Evolutionary conservation across 1,140 invertebrate species (phyloP).

Genomic region (Paraescarpia echinospica): DNA sequence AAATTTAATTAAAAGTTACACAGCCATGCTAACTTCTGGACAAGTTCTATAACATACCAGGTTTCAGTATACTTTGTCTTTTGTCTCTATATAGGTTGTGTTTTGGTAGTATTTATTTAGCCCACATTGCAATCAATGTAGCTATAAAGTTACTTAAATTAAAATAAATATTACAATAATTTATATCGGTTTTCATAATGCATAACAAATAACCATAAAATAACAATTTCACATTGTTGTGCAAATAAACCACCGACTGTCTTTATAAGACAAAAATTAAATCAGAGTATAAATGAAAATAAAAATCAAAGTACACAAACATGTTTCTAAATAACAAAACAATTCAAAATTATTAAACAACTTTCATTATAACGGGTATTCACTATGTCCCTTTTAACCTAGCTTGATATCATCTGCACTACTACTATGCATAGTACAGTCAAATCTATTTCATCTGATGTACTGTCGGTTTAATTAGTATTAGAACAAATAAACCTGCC

Average conservation of each 20-base stretch:
- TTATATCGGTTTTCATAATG: background rate
- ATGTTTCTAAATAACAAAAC: no score
- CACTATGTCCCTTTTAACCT: no score
- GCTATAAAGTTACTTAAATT: background rate
- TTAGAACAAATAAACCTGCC: no score
- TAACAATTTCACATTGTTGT: background rate
- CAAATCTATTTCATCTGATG: background rate
- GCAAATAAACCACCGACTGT: background rate
- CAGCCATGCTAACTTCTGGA: no score
- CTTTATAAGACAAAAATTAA: background rate
- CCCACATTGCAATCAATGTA: background rate
- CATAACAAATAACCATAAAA: background rate
- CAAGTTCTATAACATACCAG: background rate
- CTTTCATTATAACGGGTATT: no score
- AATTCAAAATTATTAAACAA: no score
- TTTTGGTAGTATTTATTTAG: background rate
- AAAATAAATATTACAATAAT: background rate
- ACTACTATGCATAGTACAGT: background rate
- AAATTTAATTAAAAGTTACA: background rate
- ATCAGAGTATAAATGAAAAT: background rate
- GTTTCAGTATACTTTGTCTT: background rate
- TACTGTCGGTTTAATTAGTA: background rate
- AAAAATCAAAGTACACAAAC: no score
- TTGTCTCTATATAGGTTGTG: background rate
- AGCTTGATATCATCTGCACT: background rate